Conservation (phyloP, 1,140 invertebrate genomes). For the Orius laevigatus region DNA sequence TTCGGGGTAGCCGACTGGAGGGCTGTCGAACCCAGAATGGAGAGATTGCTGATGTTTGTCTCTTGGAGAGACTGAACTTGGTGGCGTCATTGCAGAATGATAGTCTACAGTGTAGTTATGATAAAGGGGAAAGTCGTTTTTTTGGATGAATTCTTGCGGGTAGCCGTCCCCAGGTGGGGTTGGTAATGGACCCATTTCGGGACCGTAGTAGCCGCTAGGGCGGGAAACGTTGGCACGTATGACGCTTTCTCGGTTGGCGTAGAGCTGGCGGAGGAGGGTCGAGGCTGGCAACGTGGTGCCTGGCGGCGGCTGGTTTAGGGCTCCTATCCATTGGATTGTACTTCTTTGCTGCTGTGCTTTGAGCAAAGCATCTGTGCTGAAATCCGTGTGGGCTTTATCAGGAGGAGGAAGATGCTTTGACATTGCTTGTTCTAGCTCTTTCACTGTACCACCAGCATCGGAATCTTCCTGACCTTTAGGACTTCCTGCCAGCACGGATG, state of each 20-base stretch:
- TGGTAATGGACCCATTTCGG: slow-evolving; percentile 49
- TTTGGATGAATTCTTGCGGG: no score
- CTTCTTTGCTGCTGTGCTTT: slow-evolving; percentile 68
- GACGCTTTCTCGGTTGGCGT: slow-evolving; percentile 85
- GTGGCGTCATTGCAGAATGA: slow-evolving; percentile 86
- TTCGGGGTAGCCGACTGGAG: slow-evolving; percentile 23
- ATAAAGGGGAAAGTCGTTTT: slow-evolving; percentile 40
- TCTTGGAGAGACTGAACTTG: slow-evolving; percentile 81
- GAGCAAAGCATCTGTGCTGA: slow-evolving; percentile 67
- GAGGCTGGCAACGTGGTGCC: slow-evolving; percentile 46
- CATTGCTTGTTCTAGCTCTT: slow-evolving; percentile 90
- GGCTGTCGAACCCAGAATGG: slow-evolving; percentile 26
- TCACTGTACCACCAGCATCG: slow-evolving; percentile 41
- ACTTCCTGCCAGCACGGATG: slow-evolving; percentile 28
- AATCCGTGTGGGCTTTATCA: slow-evolving; percentile 53
- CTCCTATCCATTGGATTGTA: slow-evolving; percentile 87
- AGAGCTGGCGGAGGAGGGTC: slow-evolving; percentile 71
- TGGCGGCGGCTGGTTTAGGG: slow-evolving; percentile 35
- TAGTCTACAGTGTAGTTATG: slow-evolving; percentile 56
- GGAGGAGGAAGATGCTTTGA: slow-evolving; percentile 74
- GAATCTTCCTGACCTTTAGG: slow-evolving; percentile 25
- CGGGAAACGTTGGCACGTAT: slow-evolving; percentile 76
- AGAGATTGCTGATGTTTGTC: slow-evolving; percentile 57
- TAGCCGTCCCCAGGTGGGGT: slow-evolving; percentile 75
- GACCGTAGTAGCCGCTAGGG: slow-evolving; percentile 23